Evolutionary conservation across 2,888 invertebrate species (phyloP).

Genomic region (Metopia argyrocephala): DNA sequence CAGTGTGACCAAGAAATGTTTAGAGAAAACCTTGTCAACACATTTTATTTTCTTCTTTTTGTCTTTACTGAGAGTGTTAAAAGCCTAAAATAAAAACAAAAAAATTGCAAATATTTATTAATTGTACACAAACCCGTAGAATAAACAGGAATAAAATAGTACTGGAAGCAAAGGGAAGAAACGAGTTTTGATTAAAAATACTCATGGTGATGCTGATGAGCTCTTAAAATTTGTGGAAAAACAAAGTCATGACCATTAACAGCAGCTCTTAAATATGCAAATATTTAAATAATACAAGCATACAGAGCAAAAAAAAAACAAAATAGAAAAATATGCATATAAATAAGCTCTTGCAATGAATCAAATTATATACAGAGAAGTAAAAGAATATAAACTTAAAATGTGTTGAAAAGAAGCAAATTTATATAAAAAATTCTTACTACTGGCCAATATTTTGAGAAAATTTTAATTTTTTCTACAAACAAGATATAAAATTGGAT

Average conservation of each 20-base stretch:
- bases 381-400: neutral
- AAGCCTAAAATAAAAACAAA: neutral
- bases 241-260: constrained; percentile 48
- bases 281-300: constrained; percentile 33
- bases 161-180: neutral
- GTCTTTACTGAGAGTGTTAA: constrained; percentile 54
- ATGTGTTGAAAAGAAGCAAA: neutral
- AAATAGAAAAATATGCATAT: neutral
- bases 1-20: too few relatives aligned
- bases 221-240: constrained; percentile 12
- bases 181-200: neutral
- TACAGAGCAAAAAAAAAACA: neutral
- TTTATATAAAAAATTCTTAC: neutral
- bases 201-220: neutral
- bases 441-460: neutral
- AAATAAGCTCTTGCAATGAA: neutral
- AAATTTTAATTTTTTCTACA: too few relatives aligned
- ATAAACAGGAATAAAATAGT: constrained; percentile 1
- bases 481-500: too few relatives aligned
- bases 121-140: constrained; percentile 56
- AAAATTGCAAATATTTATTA: constrained; percentile 56
- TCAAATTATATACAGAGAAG: neutral
- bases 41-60: too few relatives aligned
- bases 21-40: too few relatives aligned
- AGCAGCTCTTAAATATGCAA: constrained; percentile 58